Base-by-base conservation (phyloP, 2,113 vertebrate species). In the Hipposideros armiger region DNA sequence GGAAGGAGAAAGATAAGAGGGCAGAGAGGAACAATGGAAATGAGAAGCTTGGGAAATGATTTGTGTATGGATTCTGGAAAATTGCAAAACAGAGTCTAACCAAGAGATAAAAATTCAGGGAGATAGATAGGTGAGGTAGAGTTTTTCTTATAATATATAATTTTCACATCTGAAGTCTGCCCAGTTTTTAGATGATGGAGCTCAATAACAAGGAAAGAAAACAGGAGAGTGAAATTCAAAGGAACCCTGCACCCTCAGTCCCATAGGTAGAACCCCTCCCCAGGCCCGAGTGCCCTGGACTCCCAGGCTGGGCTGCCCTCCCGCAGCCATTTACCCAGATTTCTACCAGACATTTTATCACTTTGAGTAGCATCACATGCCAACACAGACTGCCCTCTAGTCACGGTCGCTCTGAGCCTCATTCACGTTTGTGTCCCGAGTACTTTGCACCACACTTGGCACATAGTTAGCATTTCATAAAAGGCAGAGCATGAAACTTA, bases 401-500 rank as follows among this genome's bases (percentile, higher is more conserved):
- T 73, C 52, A 4, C 11, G 20, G 52, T 40, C 66, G 10, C 74
- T 60, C 20, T 26, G 70, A 16, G 26, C 42, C n/a, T 14, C 8
- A 58, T 32, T 67, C 87, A 4, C 5, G 24, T 56, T 64, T 78
- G 26, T 69, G 40, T 30, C 19, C 54, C 30, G 5, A 22, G 4
- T 11, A 4, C 56, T 89, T 20, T 36, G 42, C 32, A 62, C 52
- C 69, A 36, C 5, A 17, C n/a, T 87, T 77, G 40, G 32, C n/a
- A 82, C 30, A 58, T 2, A 74, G 67, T 3, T 89, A 66, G 56
- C 11, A 64, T 88, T 93, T 58, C 36, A 32, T 92, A 73, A 92
- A 81, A 94, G 76, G 6, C 17, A 84, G 47, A 92, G 56, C 70
- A 81, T 73, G 50, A 90, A 78, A 84, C 88, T 52, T 58, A 45